Evolutionary conservation across 2,888 invertebrate genomes (phyloP), one percentile per base, ranked within the genome.

Genomic region (Calameuta idolon): DNA sequence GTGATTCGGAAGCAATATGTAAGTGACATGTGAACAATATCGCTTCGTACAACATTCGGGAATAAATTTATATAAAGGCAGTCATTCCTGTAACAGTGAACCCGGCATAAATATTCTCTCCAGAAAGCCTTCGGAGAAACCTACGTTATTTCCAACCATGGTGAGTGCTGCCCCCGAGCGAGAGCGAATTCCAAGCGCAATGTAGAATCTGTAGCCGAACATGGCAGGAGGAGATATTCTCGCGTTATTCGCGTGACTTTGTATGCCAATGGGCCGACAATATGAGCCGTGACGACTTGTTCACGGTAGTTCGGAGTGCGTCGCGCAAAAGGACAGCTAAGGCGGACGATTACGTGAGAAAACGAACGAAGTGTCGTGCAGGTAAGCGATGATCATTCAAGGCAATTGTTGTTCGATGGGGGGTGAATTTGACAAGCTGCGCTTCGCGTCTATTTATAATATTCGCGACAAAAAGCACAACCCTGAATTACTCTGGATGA

Each of bases 161-260:
- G 71, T 31, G 37, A n/a, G 74, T 77, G 77, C 77, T 73, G 77
- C 77, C 77, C 73, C 68, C 73, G 55, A 69, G 74, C 73, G 74
- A 71, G 71, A 33, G 34, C 33, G 23, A 34, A 34, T 71, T 33
- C 71, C 71, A 71, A 71, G 34, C 71, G 76, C 75, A 78, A 75
- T 75, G 78, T 76, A 78, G 75, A 37, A 78, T 76, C 78, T 80
- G 81, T 77, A 79, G 81, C 79, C 80, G 81, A 86, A 87, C 82
- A 87, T 87, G 87, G 87, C 86, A 85, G 87, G 83, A 84, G 82
- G 76, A 81, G 79, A 81, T 82, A 82, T 83, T 80, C 81, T 80
- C 83, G 84, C 79, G 81, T 86, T 83, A 79, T 81, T 83, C 82
- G 84, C 78, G 78, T 87, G 82, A 84, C 81, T 85, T 83, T 82